Conservation (phyloP, 2,888 invertebrate genomes). For the Strigamia maritima region DNA sequence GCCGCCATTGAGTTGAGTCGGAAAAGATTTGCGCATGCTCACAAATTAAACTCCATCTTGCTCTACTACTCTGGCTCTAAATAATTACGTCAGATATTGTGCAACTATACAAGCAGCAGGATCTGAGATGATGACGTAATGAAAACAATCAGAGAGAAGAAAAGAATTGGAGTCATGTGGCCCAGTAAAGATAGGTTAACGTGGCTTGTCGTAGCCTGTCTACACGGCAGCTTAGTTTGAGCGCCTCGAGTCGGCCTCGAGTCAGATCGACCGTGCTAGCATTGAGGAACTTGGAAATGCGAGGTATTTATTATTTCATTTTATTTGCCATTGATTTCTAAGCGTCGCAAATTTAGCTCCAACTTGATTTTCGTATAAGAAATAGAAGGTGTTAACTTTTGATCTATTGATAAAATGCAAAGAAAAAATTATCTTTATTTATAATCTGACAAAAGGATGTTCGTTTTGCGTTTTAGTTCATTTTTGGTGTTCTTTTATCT, state of each 20-base stretch:
- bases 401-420: background rate
- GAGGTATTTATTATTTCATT: background rate
- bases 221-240: conserved; percentile 7
- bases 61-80: background rate
- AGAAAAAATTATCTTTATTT: background rate
- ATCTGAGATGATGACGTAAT: background rate
- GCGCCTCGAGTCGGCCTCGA: background rate
- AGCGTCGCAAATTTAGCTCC: background rate
- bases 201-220: background rate
- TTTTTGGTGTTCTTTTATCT: background rate
- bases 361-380: background rate
- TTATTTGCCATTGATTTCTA: background rate
- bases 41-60: background rate
- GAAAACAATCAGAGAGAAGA: background rate
- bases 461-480: background rate
- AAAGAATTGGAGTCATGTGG: background rate
- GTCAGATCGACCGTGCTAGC: background rate
- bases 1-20: conserved; percentile 32
- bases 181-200: background rate
- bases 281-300: background rate
- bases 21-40: background rate
- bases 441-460: background rate
- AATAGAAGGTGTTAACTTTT: background rate
- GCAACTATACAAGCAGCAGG: background rate
- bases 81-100: background rate